Base-by-base conservation (phyloP, 1,140 invertebrate genomes). In the Chironomus striatipennis region DNA sequence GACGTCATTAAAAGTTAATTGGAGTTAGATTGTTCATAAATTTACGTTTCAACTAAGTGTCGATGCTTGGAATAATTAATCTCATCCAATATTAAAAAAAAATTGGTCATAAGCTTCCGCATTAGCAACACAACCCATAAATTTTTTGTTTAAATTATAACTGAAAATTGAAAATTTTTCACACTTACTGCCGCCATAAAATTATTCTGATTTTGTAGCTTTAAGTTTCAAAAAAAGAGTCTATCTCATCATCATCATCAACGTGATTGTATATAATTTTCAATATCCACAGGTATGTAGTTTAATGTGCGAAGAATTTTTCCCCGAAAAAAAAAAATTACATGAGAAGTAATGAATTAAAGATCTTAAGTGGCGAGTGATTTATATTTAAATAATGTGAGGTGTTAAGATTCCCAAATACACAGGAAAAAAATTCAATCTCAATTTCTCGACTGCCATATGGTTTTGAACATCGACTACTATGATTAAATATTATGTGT, bases 321-420 rank as follows among this genome's bases (percentile, higher is more conserved):
- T 57, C n/a, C n/a, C 47, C 47, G 47, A 57, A 57, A 57, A 57
- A 12, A 5, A 5, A 57, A 57, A 57, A 57, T 57, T 57, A 57
- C 24, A 34, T 34, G 47, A 57, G 65, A 70, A 34, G 24, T 34
- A 34, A 34, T 34, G 24, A 34, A 34, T 34, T 34, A 34, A 34
- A 34, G 24, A 70, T 20, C 65, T 20, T 70, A 70, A 70, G 65
- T 70, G 65, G 17, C 7, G 65, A 70, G 20, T 70, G 65, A 70
- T 70, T 70, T 70, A 70, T 70, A 70, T 70, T 70, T 70, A 70
- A 70, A 70, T 70, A 70, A 70, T 70, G 17, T 70, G 65, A 70
- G 65, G 65, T 70, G 65, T 70, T 70, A 21, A 70, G 17, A 70
- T 70, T 70, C 65, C 47, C 47, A 57, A 57, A 57, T 7, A 57